These are phyloP conservation scores for Coecobrya sp. DNA, from an alignment of 2,888 invertebrate species.

Conservation along the genomic window DNA sequence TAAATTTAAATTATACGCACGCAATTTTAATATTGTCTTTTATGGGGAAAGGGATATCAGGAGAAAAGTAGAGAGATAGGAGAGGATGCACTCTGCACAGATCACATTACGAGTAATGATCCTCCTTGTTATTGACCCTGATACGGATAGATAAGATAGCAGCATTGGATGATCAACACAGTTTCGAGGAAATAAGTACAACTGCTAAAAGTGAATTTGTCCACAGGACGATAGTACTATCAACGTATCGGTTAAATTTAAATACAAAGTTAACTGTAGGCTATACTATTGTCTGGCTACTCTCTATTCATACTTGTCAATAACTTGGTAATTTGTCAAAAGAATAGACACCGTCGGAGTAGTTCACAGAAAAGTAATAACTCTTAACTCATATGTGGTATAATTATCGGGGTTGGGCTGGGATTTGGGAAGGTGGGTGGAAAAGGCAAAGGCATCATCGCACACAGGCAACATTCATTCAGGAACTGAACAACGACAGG, in stretches of 20 bases:
- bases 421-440: constrained; percentile 40
- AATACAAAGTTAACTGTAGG: too few relatives aligned
- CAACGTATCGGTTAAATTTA: too few relatives aligned
- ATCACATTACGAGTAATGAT: not conserved
- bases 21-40: not conserved
- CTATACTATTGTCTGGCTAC: too few relatives aligned
- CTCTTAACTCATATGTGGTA: not conserved
- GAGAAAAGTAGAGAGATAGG: not conserved
- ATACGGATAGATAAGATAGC: constrained; percentile 69
- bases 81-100: not conserved
- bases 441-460: constrained; percentile 24
- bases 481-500: not conserved
- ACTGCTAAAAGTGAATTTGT: too few relatives aligned
- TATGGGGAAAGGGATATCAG: not conserved
- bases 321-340: not conserved
- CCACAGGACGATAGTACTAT: too few relatives aligned
- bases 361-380: not conserved
- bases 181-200: too few relatives aligned
- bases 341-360: not conserved
- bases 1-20: not conserved
- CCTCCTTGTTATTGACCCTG: constrained; percentile 68
- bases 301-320: too few relatives aligned
- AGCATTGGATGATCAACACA: too few relatives aligned
- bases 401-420: constrained; percentile 1
- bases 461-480: not conserved